These are phyloP conservation scores for Chymomyza procnemis DNA, from an alignment of 2,888 invertebrate genomes.

Conservation along the genomic window DNA sequence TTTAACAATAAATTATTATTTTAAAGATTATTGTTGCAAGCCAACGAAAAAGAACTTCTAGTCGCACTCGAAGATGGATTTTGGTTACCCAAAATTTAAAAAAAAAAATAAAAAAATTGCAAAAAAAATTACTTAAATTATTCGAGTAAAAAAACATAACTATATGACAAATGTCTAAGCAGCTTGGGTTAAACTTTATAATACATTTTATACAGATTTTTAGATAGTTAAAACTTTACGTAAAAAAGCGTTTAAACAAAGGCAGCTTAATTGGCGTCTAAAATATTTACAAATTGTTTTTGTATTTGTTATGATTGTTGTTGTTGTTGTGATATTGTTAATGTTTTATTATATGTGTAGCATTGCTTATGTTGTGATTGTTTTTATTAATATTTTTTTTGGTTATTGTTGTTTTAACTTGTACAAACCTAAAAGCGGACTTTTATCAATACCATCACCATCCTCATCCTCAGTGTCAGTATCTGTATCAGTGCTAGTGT, in stretches of 20 bases:
- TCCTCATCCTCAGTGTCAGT: conserved; percentile 66
- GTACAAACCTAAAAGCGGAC: conserved; percentile 79
- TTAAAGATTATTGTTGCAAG: no score
- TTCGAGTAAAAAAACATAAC: not conserved
- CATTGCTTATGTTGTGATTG: conserved; percentile 22
- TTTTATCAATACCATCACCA: conserved; percentile 75
- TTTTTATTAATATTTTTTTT: no score
- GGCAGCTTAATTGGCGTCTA: conserved; percentile 13
- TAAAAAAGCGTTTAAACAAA: not conserved
- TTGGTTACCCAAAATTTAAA: no score
- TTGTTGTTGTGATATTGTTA: conserved; percentile 1
- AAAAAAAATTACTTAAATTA: no score
- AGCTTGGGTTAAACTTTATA: not conserved
- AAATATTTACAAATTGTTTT: conserved; percentile 11
- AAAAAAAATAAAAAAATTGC: no score
- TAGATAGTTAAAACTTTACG: not conserved
- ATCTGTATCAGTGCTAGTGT: conserved; percentile 57
- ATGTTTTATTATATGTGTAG: not conserved
- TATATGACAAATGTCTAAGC: not conserved
- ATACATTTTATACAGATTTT: not conserved
- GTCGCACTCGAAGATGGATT: no score
- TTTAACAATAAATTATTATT: no score
- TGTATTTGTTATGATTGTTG: conserved; percentile 3
- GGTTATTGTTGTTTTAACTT: conserved; percentile 31
- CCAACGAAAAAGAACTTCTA: no score